Evolutionary conservation across 2,797 vertebrate species (phyloP).

Genomic region (Paramormyrops hopkinsi): DNA sequence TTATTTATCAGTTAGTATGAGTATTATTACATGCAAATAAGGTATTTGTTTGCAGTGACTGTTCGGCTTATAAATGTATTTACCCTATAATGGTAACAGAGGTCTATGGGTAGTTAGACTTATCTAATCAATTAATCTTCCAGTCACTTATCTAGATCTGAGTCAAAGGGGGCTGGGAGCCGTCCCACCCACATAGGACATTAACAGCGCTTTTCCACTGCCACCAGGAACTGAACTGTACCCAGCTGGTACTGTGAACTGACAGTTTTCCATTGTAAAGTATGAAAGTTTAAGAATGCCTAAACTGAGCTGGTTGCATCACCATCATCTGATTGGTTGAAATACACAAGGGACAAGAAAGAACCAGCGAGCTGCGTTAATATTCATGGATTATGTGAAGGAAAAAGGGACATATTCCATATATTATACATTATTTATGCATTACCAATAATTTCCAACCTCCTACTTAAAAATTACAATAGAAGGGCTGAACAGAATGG

Average conservation of each 20-base stretch:
- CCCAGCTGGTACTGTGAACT: background rate
- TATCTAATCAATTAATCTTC: background rate
- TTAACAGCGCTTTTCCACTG: background rate
- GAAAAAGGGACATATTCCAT: background rate
- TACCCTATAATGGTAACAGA: background rate
- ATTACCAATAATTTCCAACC: background rate
- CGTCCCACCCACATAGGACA: background rate
- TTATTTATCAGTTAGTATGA: background rate
- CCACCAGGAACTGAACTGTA: background rate
- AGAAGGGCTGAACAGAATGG: background rate
- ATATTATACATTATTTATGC: background rate
- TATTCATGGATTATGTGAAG: background rate
- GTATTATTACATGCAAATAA: background rate
- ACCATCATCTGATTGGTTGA: background rate
- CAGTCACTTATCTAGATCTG: background rate
- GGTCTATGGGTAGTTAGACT: background rate
- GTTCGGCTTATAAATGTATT: background rate
- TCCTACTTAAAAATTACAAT: background rate
- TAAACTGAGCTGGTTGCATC: background rate
- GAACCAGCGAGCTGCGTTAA: background rate
- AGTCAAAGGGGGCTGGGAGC: background rate
- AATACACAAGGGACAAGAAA: background rate
- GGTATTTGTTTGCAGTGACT: background rate
- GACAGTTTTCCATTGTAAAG: background rate
- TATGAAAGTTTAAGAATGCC: background rate